Evolutionary conservation across 1,140 invertebrate genomes (phyloP), one percentile per base, ranked within the genome.

Genomic region (Parasteatoda tepidariorum): DNA sequence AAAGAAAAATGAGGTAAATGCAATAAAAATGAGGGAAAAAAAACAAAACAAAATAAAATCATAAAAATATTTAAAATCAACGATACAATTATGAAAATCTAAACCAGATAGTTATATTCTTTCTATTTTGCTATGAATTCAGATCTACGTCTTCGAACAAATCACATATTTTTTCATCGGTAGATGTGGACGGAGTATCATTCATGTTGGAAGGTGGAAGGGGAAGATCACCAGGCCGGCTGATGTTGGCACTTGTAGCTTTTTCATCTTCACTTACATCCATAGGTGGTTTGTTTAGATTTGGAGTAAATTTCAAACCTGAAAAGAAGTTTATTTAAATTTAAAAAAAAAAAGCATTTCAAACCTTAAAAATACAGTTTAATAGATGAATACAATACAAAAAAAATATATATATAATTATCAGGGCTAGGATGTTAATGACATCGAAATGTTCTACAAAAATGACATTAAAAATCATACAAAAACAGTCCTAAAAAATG

Each of bases 101-200:
- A 48, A 48, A 48, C 38, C 9, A 48, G 18, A 13, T 4, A 48
- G 18, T 48, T 48, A 2, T 18, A 4, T 18, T 48, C 38, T 18
- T 0, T 48, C 38, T 48, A 48, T 4, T 13, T 48, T 48, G 38
- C 57, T 82, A 82, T 30, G 66, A 28, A 82, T 48, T 82, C 34
- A 82, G 67, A 82, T 82, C 78, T 57, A 82, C 26, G 30, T 82
- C 78, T 28, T 70, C 48, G 68, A 82, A 82, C 13, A 67, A 61
- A 71, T 82, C 78, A 9, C 71, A 66, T 57, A 48, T 61, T 6
- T 57, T 28, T 28, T 70, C 67, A 38, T 38, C 66, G 38, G 66
- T 33, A 48, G 66, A 11, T 30, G 41, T 30, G 78, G 78, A 82
- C 78, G 78, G 78, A n/a, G 31, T 55, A 28, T 28, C n/a, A 28